Conservation (phyloP, 1,140 invertebrate genomes). For the Caenorhabditis latens region DNA sequence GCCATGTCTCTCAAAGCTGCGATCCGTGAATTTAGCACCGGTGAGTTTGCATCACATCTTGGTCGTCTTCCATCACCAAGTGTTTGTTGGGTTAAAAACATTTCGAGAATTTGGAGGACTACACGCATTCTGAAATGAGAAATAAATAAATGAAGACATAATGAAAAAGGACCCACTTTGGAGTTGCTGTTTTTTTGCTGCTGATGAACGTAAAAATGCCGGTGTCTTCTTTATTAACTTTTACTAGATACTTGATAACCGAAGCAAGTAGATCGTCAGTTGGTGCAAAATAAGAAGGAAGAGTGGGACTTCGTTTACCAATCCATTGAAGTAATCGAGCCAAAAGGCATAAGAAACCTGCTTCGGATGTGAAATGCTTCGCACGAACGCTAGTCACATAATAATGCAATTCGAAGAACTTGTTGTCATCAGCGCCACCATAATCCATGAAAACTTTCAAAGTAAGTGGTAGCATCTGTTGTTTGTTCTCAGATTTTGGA, state of each 20-base stretch:
- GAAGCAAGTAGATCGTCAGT: conserved; percentile 41
- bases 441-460: conserved; percentile 56
- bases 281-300: conserved; percentile 22
- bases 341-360: conserved; percentile 35
- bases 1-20: conserved; percentile 49
- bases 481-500: conserved; percentile 55
- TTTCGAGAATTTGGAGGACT: conserved; percentile 40
- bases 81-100: conserved; percentile 47
- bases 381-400: conserved; percentile 57
- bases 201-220: conserved; percentile 50
- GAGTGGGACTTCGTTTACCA: neutral
- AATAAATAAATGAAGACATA: neutral
- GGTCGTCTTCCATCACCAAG: conserved; percentile 57
- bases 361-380: conserved; percentile 57
- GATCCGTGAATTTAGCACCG: conserved; percentile 57
- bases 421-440: conserved; percentile 27
- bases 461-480: conserved; percentile 47
- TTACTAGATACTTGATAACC: conserved; percentile 20
- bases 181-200: conserved; percentile 53
- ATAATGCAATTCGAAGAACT: conserved; percentile 52
- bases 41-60: conserved; percentile 53
- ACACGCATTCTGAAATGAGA: conserved; percentile 43
- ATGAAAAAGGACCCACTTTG: conserved; percentile 32
- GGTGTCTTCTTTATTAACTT: conserved; percentile 57
- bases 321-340: conserved; percentile 42